These are phyloP conservation scores for Prorops nasuta DNA, from an alignment of 1,140 invertebrate genomes.

Conservation along the genomic window DNA sequence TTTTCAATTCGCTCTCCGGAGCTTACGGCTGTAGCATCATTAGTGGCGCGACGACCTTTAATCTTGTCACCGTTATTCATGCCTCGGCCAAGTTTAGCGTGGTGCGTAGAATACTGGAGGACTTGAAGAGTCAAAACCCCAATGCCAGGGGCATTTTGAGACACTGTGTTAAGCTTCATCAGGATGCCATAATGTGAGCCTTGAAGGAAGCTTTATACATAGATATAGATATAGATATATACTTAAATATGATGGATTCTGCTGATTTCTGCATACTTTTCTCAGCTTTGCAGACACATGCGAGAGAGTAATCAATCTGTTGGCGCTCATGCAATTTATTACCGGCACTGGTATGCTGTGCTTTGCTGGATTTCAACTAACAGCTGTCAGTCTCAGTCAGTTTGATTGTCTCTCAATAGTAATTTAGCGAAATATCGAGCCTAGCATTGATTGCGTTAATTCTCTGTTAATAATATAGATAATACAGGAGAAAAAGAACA, in stretches of 20 bases:
- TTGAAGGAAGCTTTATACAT: no score
- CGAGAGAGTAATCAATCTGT: conserved; percentile 37
- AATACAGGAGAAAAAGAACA: conserved; percentile 21
- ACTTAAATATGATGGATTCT: no score
- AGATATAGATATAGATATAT: no score
- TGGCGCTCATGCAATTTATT: conserved; percentile 36
- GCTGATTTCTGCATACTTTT: conserved; percentile 1
- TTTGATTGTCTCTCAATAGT: neutral
- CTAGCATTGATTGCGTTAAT: no score
- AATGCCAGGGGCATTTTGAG: neutral
- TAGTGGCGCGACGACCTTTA: conserved; percentile 27
- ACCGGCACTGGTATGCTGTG: conserved; percentile 34
- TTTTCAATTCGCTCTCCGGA: conserved; percentile 18
- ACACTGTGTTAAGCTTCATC: conserved; percentile 29
- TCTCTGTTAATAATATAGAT: conserved; percentile 35
- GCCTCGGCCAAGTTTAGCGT: conserved; percentile 36
- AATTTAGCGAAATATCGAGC: neutral
- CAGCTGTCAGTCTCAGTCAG: conserved; percentile 24
- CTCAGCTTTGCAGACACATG: conserved; percentile 40
- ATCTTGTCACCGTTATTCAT: conserved; percentile 30
- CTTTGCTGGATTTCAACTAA: conserved; percentile 39
- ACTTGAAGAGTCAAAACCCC: conserved; percentile 14
- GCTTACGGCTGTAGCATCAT: conserved; percentile 22
- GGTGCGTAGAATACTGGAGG: conserved; percentile 22
- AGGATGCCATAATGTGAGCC: conserved; percentile 36